phyloP scores from a whole-genome alignment of 2,113 vertebrate genomes.

The Pipa parva region DNA sequence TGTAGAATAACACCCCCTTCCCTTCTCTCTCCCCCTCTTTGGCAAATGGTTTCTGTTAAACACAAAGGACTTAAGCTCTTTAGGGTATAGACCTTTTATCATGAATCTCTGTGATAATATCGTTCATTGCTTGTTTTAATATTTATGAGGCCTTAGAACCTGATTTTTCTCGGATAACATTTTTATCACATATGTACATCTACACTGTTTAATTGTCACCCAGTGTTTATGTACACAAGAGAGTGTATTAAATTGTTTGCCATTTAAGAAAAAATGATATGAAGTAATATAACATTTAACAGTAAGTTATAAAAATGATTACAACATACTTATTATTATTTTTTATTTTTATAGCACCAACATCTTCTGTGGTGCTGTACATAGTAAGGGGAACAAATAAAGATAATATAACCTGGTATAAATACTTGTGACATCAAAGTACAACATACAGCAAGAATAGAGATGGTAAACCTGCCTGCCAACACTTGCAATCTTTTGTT shows the following conservation, averaged over 20 bases:
- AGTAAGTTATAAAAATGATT: too few species aligned
- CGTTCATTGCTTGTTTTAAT: conserved; percentile 5
- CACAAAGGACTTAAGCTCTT: neutral
- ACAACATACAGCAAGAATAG: too few species aligned
- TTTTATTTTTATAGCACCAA: too few species aligned
- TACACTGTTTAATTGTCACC: neutral
- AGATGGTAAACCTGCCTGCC: too few species aligned
- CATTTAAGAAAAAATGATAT: too few species aligned
- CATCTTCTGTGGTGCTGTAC: too few species aligned
- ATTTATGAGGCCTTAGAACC: neutral
- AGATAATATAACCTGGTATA: too few species aligned
- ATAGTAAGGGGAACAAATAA: too few species aligned
- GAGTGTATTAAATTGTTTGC: neutral
- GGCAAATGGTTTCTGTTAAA: conserved; percentile 23
- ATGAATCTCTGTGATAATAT: neutral
- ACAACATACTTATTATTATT: too few species aligned
- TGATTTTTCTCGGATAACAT: conserved; percentile 40
- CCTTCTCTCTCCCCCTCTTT: neutral
- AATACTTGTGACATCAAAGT: too few species aligned
- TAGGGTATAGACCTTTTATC: neutral
- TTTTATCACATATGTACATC: neutral
- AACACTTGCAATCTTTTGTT: too few species aligned
- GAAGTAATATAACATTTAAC: too few species aligned
- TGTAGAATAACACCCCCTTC: conserved; percentile 1
- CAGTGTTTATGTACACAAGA: neutral